Evolutionary conservation across 1,140 invertebrate genomes (phyloP).

Genomic region (Goniozus legneri): DNA sequence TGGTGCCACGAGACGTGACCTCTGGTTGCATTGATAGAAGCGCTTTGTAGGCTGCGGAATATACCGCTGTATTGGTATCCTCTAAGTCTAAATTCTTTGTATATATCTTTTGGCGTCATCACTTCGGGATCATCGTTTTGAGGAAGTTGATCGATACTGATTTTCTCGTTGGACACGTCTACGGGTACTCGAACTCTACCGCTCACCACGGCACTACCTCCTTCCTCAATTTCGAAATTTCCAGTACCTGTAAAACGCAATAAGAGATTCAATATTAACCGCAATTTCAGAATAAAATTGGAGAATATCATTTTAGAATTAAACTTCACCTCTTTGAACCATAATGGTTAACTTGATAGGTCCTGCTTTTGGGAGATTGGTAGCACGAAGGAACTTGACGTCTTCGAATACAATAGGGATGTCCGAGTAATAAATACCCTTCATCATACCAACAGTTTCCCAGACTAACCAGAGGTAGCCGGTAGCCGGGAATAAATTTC

Average conservation of each 20-base stretch:
- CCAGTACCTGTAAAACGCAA: slow-evolving; percentile 14
- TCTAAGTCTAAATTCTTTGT: slow-evolving; percentile 81
- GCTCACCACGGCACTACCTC: slow-evolving; percentile 69
- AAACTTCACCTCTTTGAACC: slow-evolving; percentile 70
- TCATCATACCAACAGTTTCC: slow-evolving; percentile 77
- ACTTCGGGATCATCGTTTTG: slow-evolving; percentile 29
- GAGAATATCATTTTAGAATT: too few relatives aligned
- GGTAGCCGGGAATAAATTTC: slow-evolving; percentile 83
- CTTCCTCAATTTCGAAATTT: slow-evolving; percentile 61
- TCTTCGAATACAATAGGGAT: slow-evolving; percentile 80
- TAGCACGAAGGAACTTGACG: slow-evolving; percentile 77
- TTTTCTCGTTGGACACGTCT: slow-evolving; percentile 41
- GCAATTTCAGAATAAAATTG: too few relatives aligned
- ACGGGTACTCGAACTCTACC: slow-evolving; percentile 62
- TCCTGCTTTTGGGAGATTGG: slow-evolving; percentile 68
- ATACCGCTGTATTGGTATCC: slow-evolving; percentile 83
- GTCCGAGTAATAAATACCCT: slow-evolving; percentile 65
- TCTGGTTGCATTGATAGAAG: slow-evolving; percentile 11
- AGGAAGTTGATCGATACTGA: slow-evolving; percentile 11
- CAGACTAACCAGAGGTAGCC: slow-evolving; percentile 82
- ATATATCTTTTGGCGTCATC: slow-evolving; percentile 68
- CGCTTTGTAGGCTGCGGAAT: slow-evolving; percentile 63
- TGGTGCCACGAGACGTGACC: slow-evolving; percentile 51
- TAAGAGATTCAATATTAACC: too few relatives aligned
- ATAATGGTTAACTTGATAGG: slow-evolving; percentile 74